Percentiles rank a stretch among this genome's conserved stretches.
Evolutionary conservation across 2,113 vertebrate genomes (phyloP).

Genomic region (Grus americana): DNA sequence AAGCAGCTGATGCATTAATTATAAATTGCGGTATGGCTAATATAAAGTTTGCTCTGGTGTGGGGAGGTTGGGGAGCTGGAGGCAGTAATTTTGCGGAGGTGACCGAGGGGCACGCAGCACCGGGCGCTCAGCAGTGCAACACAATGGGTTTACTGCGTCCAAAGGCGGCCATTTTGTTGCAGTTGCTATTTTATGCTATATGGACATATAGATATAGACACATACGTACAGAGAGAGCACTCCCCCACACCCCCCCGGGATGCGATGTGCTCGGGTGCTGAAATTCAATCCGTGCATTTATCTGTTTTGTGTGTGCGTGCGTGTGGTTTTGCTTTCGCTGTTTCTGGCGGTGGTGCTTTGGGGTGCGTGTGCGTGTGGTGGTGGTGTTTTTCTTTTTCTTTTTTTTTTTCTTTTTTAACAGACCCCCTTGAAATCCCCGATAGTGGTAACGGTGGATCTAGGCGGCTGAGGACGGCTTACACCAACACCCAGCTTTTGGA

Average conservation of each 20-base stretch:
- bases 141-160: slow-evolving; percentile 77
- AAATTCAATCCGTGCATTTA: slow-evolving; percentile 65
- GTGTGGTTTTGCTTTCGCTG: background rate
- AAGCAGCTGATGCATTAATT: slow-evolving; percentile 96
- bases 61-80: slow-evolving; percentile 77
- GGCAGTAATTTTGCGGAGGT: slow-evolving; percentile 62
- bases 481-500: slow-evolving; percentile 98
- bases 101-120: slow-evolving; percentile 37
- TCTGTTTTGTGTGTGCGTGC: slow-evolving; percentile 56
- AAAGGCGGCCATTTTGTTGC: slow-evolving; percentile 86
- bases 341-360: slow-evolving; percentile 1
- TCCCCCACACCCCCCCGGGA: background rate
- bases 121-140: slow-evolving; percentile 65
- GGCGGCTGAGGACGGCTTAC: slow-evolving; percentile 94
- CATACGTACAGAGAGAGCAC: background rate
- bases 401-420: slow-evolving; percentile 64
- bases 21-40: slow-evolving; percentile 87
- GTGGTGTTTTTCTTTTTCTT: background rate
- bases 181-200: slow-evolving; percentile 72
- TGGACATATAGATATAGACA: slow-evolving; percentile 55
- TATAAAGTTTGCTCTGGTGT: slow-evolving; percentile 86
- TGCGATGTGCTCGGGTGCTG: slow-evolving; percentile 51
- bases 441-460: slow-evolving; percentile 81
- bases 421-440: slow-evolving; percentile 90
- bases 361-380: slow-evolving; percentile 12